Conservation (phyloP, 2,888 invertebrate genomes). For the Microctonus aethiopoides region DNA sequence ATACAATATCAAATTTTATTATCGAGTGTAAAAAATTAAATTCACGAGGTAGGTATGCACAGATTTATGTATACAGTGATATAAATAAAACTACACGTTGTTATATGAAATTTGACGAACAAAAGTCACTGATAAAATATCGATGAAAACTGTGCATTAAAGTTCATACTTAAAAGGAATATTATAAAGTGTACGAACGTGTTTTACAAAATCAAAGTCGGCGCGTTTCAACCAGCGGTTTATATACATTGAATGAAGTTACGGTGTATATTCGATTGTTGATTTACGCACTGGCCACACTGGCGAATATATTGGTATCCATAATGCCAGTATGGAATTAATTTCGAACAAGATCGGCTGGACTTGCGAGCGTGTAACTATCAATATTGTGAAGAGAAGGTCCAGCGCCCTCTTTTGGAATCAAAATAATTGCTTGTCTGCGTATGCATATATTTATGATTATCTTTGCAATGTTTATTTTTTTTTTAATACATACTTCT, state of each 20-base stretch:
- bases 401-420: neutral
- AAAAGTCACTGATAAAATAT: constrained; percentile 21
- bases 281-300: constrained; percentile 61
- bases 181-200: neutral
- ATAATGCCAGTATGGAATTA: constrained; percentile 62
- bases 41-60: too few relatives aligned
- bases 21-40: too few relatives aligned
- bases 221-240: neutral
- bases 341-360: constrained; percentile 59
- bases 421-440: neutral
- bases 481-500: neutral
- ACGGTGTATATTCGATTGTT: constrained; percentile 57
- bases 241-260: neutral
- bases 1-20: too few relatives aligned
- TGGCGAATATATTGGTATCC: constrained; percentile 56
- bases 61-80: constrained; percentile 23
- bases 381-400: constrained; percentile 52
- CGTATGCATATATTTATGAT: neutral
- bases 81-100: constrained; percentile 13
- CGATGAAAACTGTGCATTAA: constrained; percentile 8
- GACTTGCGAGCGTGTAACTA: constrained; percentile 61
- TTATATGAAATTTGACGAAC: constrained; percentile 16
- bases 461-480: neutral
- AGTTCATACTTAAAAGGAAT: neutral
- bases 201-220: constrained; percentile 14